Evolutionary conservation across 2,113 vertebrate genomes (phyloP).

Genomic region (Chionis minor): DNA sequence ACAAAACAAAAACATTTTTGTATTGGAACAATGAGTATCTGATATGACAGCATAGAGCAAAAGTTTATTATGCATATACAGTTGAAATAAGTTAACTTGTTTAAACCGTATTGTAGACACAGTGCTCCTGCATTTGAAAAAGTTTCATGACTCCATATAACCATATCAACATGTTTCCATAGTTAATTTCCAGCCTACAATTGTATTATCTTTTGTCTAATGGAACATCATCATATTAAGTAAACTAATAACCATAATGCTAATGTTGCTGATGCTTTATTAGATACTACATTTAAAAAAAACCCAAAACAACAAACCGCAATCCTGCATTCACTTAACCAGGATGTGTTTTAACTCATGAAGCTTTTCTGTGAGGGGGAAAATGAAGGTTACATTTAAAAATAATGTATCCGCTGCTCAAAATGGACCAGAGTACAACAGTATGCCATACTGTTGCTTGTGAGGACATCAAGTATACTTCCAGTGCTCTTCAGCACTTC

Average conservation of each 20-base stretch:
- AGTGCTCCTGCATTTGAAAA: slow-evolving; percentile 49
- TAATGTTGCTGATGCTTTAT: slow-evolving; percentile 61
- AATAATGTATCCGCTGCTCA: not conserved
- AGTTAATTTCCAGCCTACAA: slow-evolving; percentile 64
- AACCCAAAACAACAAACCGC: not conserved
- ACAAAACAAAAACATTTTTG: not conserved
- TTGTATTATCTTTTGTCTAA: slow-evolving; percentile 59
- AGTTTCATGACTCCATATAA: slow-evolving; percentile 66
- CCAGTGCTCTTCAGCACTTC: not conserved
- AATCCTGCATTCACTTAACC: not conserved
- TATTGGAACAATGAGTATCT: slow-evolving; percentile 11
- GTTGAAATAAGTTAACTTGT: slow-evolving; percentile 53
- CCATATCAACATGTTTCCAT: slow-evolving; percentile 62
- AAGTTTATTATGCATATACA: slow-evolving; percentile 38
- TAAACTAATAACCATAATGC: slow-evolving; percentile 63
- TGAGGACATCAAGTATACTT: not conserved
- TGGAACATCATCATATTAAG: slow-evolving; percentile 60
- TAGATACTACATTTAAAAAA: slow-evolving; percentile 14
- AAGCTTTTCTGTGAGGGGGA: not conserved
- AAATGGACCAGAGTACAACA: not conserved
- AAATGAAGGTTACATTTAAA: not conserved
- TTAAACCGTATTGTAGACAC: slow-evolving; percentile 32
- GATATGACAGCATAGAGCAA: slow-evolving; percentile 36
- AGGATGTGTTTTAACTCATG: not conserved
- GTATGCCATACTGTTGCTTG: not conserved